Conservation (phyloP, 2,888 invertebrate genomes). For the Gastrophysa polygoni region DNA sequence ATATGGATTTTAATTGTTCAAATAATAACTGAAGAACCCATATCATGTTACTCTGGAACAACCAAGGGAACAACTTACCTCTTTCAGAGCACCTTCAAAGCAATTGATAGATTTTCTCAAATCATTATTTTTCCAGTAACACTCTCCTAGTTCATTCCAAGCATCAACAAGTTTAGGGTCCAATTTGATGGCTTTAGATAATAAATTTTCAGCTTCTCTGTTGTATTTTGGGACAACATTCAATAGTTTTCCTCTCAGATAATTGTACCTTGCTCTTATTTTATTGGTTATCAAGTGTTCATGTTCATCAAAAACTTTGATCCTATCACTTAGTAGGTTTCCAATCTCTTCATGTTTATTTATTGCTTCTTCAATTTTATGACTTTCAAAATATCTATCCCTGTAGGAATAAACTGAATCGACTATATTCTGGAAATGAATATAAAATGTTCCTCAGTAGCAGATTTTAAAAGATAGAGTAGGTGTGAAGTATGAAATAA, state of each 20-base stretch:
- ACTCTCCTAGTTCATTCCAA: conserved; percentile 90
- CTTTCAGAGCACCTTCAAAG: conserved; percentile 77
- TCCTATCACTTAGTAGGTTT: conserved; percentile 65
- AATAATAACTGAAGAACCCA: too few species aligned
- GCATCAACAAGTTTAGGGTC: conserved; percentile 80
- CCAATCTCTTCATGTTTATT: conserved; percentile 70
- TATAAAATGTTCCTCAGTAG: conserved; percentile 10
- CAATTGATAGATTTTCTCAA: conserved; percentile 80
- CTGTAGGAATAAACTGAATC: conserved; percentile 70
- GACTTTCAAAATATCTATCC: conserved; percentile 80
- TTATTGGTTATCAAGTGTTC: conserved; percentile 62
- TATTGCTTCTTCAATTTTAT: conserved; percentile 70
- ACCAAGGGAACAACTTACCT: too few species aligned
- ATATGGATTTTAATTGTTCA: too few species aligned
- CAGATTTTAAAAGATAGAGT: conserved; percentile 25
- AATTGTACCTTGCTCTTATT: conserved; percentile 62
- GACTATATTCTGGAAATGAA: conserved; percentile 67
- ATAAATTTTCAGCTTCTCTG: conserved; percentile 72
- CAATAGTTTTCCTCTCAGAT: conserved; percentile 74
- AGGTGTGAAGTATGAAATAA: conserved; percentile 19
- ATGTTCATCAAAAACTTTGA: conserved; percentile 68
- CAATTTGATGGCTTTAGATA: conserved; percentile 84
- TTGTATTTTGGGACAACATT: conserved; percentile 74
- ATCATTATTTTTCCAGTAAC: conserved; percentile 87
- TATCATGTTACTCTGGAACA: too few species aligned